Base-by-base conservation (phyloP, 64 coral and sea anemone species). In the Montipora capricornis region DNA sequence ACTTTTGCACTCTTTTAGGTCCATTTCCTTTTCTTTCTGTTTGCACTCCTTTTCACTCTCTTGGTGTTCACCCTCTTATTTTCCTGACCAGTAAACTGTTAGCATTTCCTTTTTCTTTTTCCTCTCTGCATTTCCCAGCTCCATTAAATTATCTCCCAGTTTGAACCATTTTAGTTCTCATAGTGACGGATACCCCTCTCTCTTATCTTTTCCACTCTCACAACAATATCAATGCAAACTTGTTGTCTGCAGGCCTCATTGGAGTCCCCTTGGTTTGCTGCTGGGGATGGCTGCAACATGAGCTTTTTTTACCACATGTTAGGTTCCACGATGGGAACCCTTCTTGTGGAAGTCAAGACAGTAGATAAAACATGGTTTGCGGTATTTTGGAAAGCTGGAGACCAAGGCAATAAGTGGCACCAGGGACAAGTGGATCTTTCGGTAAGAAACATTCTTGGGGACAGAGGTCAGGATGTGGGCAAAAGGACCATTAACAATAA, bases 241-340 rank as follows among this genome's bases (percentile, higher is more conserved):
- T 57, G 6, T 76, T 44, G 16, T 16, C 52, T 76, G 16, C 17
- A 89, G 87, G 87, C 87, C 11, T 89, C 87, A n/a, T 78, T 89
- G 29, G 87, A 89, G 50, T 78, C 87, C 12, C 87, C 87, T 9
- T 89, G 87, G 87, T 89, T 89, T 61, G 26, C 58, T 5, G 6
- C 87, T 59, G 73, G 73, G 77, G 4, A 60, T n/a, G 73, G 74
- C 11, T 89, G 87, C 6, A 89, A 77, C 19, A 67, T 77, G 76
- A 77, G 51, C 29, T 89, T 89, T 37, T 89, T 89, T 20, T 89
- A 89, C 74, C 87, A 89, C 71, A 89, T 89, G 87, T 59, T 1
- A 44, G 20, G 52, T 79, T 13, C 0, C 48, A n/a, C 10, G 0
- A 89, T 89, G 87, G 87, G 87, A 20, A 61, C 58, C 57, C 74